A percentile compares a stretch with the other conserved stretches of the same genome.
Evolutionary conservation across 2,888 invertebrate genomes (phyloP).

Genomic region (Limnephilus rhombicus): DNA sequence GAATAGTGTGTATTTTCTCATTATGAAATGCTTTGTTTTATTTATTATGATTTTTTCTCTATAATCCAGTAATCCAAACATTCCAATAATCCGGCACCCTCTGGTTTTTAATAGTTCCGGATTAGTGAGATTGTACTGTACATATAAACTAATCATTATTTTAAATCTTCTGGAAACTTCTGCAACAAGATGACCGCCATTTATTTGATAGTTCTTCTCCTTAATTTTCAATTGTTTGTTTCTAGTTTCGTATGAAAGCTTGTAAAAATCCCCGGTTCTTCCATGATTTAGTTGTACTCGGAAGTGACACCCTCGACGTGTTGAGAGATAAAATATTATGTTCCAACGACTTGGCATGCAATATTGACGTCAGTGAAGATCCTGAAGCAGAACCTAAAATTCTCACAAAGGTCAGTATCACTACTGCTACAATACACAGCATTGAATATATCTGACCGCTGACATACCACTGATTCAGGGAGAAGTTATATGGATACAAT

Average conservation of each 20-base stretch:
- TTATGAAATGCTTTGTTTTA: too few relatives aligned
- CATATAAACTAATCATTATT: not conserved
- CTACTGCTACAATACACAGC: not conserved
- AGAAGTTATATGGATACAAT: too few relatives aligned
- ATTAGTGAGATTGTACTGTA: too few relatives aligned
- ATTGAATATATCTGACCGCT: not conserved
- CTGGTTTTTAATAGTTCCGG: too few relatives aligned
- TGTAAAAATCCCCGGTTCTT: constrained; percentile 71
- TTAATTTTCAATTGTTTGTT: not conserved
- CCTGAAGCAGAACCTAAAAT: constrained; percentile 69
- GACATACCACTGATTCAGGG: too few relatives aligned
- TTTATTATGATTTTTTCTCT: too few relatives aligned
- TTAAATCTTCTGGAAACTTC: constrained; percentile 8
- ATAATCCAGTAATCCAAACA: too few relatives aligned
- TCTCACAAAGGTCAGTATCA: constrained; percentile 4
- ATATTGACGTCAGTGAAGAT: constrained; percentile 79
- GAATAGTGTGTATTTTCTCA: too few relatives aligned
- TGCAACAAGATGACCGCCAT: not conserved
- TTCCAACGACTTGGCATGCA: constrained; percentile 81
- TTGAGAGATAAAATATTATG: constrained; percentile 88
- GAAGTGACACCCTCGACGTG: constrained; percentile 82
- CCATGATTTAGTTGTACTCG: constrained; percentile 81
- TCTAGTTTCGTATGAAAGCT: constrained; percentile 57
- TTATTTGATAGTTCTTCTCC: not conserved
- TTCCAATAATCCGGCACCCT: too few relatives aligned